Evolutionary conservation across 53 echinoderm and acorn worm genomes (phyloP).

Genomic region (Echinometra lucunter): DNA sequence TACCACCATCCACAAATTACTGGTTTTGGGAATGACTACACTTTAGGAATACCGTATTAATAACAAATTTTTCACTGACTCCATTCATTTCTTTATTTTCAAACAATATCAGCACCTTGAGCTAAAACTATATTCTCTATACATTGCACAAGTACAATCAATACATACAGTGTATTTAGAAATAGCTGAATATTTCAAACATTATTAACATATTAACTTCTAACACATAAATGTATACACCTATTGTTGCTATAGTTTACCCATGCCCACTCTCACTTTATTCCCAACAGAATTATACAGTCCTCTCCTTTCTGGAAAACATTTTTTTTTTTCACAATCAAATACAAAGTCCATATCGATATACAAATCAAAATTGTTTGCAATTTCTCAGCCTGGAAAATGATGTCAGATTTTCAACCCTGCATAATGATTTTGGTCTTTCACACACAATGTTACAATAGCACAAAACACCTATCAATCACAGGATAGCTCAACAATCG

Average conservation of each 20-base stretch:
- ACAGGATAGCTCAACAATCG: neutral
- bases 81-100: neutral
- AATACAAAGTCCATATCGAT: neutral
- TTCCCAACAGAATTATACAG: neutral
- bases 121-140: neutral
- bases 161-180: neutral
- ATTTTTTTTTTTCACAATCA: neutral
- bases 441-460: slow-evolving; percentile 32
- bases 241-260: neutral
- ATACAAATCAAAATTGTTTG: too few species aligned
- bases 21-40: too few species aligned
- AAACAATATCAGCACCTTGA: neutral
- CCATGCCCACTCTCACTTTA: neutral
- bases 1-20: too few species aligned
- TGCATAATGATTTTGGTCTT: neutral
- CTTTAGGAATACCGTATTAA: too few species aligned
- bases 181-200: too few species aligned
- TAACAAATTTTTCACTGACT: neutral
- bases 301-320: neutral
- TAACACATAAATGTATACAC: neutral
- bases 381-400: neutral
- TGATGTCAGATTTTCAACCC: slow-evolving; percentile 1
- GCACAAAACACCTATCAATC: neutral
- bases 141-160: neutral
- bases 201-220: too few species aligned